Evolutionary conservation across 2,888 invertebrate species (phyloP), one percentile per base, ranked within the genome.

Genomic region (Dione juno): DNA sequence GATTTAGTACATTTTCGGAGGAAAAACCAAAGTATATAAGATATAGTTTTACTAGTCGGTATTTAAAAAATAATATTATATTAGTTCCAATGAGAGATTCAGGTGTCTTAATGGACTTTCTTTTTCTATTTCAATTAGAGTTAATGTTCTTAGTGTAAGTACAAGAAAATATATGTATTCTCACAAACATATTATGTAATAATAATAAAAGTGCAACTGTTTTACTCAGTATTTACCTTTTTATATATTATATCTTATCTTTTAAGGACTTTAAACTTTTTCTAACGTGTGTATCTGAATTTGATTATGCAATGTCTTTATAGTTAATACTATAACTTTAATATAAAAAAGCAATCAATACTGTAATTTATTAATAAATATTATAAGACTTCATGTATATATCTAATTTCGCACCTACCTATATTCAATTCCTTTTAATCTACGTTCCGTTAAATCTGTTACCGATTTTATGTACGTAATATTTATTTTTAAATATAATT

Each of bases 11-110:
- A 13, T 69, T 69, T 13, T 21, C 48, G 43, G 57, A 66, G 57
- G 43, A 14, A 43, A 54, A 43, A 16, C 61, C 43, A 71, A 66
- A 68, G 68, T 71, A 59, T 35, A 41, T 16, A n/a, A n/a, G n/a
- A 41, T 19, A 43, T 61, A 48, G 35, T 52, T 21, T 45, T 28
- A 35, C 69, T 72, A 69, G 72, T 66, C 69, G 66, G 10, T 40
- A 43, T 43, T 19, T 40, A 5, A 50, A 37, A 52, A 28, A 28
- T 37, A 19, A 59, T n/a, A 6, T 61, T 61, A 2, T 61, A 28
- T 35, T 45, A 43, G 43, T n/a, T 58, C 8, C 21, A 43, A 28
- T 10, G n/a, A 43, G 11, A n/a, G 28, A 61, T 45, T 61, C 16
- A 41, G 2, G 1, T 59, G 21, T 19, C 14, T 11, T 21, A n/a